phyloP scores from a whole-genome alignment of 2,113 vertebrate genomes.

The Prochilodus magdalenae region DNA sequence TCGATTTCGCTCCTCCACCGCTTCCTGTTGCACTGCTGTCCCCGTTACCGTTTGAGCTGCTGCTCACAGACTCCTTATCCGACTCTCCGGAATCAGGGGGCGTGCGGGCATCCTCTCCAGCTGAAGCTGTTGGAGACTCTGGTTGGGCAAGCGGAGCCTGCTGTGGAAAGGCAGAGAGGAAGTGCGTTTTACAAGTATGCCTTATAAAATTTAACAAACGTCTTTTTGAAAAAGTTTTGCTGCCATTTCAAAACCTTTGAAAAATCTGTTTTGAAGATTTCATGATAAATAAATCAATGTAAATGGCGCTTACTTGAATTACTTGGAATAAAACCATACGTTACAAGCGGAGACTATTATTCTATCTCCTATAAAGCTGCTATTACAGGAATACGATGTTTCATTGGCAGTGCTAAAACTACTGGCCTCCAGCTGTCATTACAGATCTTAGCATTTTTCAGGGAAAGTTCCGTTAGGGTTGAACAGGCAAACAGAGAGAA shows the following conservation, averaged over 20 bases:
- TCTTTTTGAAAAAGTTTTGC: too few relatives aligned
- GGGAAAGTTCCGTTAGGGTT: neutral
- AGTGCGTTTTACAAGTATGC: too few relatives aligned
- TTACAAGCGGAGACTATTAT: too few relatives aligned
- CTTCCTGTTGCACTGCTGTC: constrained; percentile 58
- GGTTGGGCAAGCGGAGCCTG: constrained; percentile 94
- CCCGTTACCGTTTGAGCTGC: constrained; percentile 88
- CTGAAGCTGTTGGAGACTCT: constrained; percentile 90
- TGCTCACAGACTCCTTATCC: constrained; percentile 95
- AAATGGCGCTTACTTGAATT: too few relatives aligned
- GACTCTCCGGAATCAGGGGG: constrained; percentile 92
- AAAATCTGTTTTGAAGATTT: too few relatives aligned
- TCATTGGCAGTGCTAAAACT: too few relatives aligned
- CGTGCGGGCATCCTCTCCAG: constrained; percentile 87
- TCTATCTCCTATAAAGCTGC: too few relatives aligned
- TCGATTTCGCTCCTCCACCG: constrained; percentile 65
- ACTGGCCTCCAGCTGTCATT: neutral
- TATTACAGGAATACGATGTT: too few relatives aligned
- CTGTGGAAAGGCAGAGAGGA: constrained; percentile 10
- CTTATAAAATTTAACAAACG: too few relatives aligned
- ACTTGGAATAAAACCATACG: too few relatives aligned
- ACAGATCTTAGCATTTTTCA: neutral
- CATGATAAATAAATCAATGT: too few relatives aligned
- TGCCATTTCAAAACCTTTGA: too few relatives aligned
- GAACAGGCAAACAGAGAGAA: neutral